Percentiles rank a stretch among this genome's conserved stretches.
These are phyloP conservation scores for Ophion ventricosus DNA, from an alignment of 2,888 invertebrate species.

Conservation along the genomic window DNA sequence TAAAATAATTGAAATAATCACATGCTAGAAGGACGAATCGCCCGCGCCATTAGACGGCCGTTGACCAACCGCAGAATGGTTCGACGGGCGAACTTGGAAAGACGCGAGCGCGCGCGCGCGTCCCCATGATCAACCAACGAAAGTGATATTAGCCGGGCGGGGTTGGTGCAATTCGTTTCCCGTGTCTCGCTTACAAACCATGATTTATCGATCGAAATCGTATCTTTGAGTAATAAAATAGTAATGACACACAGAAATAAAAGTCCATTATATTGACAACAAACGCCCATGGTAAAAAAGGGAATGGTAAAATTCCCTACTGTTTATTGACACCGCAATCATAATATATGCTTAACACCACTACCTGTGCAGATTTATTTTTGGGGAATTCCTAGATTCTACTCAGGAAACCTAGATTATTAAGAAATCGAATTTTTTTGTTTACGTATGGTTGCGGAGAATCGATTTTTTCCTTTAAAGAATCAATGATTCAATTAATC, in stretches of 20 bases:
- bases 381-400: no score
- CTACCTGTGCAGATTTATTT: no score
- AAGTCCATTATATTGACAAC: no score
- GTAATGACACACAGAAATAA: not conserved
- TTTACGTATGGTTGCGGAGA: no score
- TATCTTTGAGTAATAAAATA: not conserved
- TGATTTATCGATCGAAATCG: slow-evolving; percentile 39
- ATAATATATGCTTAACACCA: no score
- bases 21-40: slow-evolving; percentile 74
- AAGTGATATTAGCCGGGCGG: slow-evolving; percentile 52
- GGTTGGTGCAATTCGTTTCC: slow-evolving; percentile 38
- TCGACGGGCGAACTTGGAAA: slow-evolving; percentile 43
- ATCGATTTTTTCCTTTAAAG: no score
- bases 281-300: no score
- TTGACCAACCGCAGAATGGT: slow-evolving; percentile 70
- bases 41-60: slow-evolving; percentile 70
- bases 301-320: no score
- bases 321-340: no score
- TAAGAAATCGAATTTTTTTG: no score
- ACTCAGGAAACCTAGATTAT: no score
- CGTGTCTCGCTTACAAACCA: slow-evolving; percentile 7
- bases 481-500: no score
- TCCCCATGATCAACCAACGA: slow-evolving; percentile 8
- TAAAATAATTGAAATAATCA: slow-evolving; percentile 82
- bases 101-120: slow-evolving; percentile 60